Evolutionary conservation across 2,888 invertebrate genomes (phyloP).

Genomic region (Eupithecia dodoneata): DNA sequence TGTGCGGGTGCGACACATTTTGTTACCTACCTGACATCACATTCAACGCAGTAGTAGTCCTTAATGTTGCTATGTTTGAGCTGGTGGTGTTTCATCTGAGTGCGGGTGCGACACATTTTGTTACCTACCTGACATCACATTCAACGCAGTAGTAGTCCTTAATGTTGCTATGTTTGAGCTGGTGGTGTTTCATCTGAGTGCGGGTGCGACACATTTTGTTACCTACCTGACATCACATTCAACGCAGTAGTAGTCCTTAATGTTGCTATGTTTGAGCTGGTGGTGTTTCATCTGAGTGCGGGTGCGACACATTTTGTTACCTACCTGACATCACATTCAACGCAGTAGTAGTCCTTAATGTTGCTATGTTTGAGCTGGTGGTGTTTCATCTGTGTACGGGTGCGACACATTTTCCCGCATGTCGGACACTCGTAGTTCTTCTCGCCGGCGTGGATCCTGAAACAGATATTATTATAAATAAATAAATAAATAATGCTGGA

Average conservation of each 20-base stretch:
- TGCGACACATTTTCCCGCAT: slow-evolving; percentile 69
- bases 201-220: slow-evolving; percentile 49
- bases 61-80: slow-evolving; percentile 64
- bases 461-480: not conserved
- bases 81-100: slow-evolving; percentile 73
- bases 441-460: slow-evolving; percentile 73
- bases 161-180: slow-evolving; percentile 63
- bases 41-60: slow-evolving; percentile 66
- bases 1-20: slow-evolving; percentile 54
- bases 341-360: slow-evolving; percentile 66
- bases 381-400: slow-evolving; percentile 70
- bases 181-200: slow-evolving; percentile 73
- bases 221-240: slow-evolving; percentile 36
- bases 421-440: slow-evolving; percentile 71
- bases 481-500: no score
- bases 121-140: slow-evolving; percentile 18
- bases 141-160: slow-evolving; percentile 67
- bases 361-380: slow-evolving; percentile 71
- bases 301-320: slow-evolving; percentile 43
- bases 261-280: slow-evolving; percentile 66
- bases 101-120: slow-evolving; percentile 52
- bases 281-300: slow-evolving; percentile 73
- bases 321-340: slow-evolving; percentile 37
- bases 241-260: slow-evolving; percentile 66
- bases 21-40: no score